phyloP scores from a whole-genome alignment of 2,113 vertebrate species.

The Dasypus novemcinctus region DNA sequence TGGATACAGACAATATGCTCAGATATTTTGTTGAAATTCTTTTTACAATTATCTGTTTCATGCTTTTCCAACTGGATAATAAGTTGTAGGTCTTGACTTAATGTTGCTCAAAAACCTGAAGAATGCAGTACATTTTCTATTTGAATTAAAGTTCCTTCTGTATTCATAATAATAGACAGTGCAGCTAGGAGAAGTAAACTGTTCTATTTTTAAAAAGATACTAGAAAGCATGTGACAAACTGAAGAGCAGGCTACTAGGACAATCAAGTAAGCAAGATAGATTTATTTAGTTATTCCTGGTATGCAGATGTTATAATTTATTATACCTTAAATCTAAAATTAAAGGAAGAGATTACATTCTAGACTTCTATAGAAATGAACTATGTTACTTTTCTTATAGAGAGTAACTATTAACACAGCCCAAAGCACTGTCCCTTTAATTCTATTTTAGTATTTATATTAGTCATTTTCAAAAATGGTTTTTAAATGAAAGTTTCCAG shows the following conservation, averaged over 20 bases:
- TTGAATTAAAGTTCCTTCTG: neutral
- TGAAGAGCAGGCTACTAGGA: neutral
- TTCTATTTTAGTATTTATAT: conserved; percentile 29
- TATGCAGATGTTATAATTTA: neutral
- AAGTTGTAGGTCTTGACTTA: neutral
- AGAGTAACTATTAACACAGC: neutral
- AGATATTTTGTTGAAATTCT: neutral
- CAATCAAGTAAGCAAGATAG: neutral
- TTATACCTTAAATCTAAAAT: neutral
- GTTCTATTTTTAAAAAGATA: neutral
- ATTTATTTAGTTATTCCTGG: neutral
- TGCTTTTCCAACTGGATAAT: neutral
- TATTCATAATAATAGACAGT: neutral
- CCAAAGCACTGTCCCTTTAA: neutral
- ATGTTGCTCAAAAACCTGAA: neutral
- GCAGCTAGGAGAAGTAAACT: neutral
- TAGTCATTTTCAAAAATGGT: neutral
- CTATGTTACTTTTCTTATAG: neutral
- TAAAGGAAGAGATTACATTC: neutral
- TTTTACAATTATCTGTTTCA: neutral
- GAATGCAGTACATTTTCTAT: neutral
- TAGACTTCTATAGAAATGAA: conserved; percentile 23
- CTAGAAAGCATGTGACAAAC: conserved; percentile 6
- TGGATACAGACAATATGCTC: neutral
- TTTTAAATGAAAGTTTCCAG: neutral